Evolutionary conservation across 1,140 invertebrate genomes (phyloP), one percentile per base, ranked within the genome.

Genomic region (Drosophila insularis): DNA sequence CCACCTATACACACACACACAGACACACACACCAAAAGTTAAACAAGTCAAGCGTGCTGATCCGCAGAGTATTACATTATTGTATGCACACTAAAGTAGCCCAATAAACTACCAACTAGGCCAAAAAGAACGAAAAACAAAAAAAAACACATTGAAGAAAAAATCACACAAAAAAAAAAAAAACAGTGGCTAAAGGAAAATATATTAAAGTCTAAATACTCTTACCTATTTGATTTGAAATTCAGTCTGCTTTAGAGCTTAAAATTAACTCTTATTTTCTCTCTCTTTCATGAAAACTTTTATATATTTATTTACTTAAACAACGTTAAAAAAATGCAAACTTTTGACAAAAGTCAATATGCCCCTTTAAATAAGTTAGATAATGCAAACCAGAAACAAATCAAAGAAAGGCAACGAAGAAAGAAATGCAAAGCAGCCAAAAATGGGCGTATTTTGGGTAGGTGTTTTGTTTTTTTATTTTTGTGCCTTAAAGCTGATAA

Each of bases 1-100:
- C 7, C 32, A 35, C 32, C 7, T 11, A 35, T 11, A 35, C 32
- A 60, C 58, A 39, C 27, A 60, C 23, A 35, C n/a, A 19, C 35
- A 21, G 78, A 73, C 78, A 78, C 21, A 77, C 66, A 74, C 63
- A 82, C 68, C 80, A 73, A 68, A 89, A 77, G 80, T 89, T 77
- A 78, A 79, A 70, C 76, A 89, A 89, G 82, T 89, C 82, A 89
- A 89, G 82, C 84, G 80, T 80, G 67, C 69, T 77, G 72, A 87
- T 89, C 77, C 80, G 62, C 53, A 56, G 70, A 75, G 71, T 78
- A 75, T 73, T 68, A 68, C 66, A 68, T 62, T 68, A 79, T 76
- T 75, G 31, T 75, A 62, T 54, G 74, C 65, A 74, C 74, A 69
- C 71, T 37, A 27, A 77, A 67, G 53, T 63, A 63, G 60, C 19